Percentiles rank a stretch among this genome's conserved stretches.
phyloP scores from a whole-genome alignment of 2,888 invertebrate species.

The Hetaerina titia region DNA sequence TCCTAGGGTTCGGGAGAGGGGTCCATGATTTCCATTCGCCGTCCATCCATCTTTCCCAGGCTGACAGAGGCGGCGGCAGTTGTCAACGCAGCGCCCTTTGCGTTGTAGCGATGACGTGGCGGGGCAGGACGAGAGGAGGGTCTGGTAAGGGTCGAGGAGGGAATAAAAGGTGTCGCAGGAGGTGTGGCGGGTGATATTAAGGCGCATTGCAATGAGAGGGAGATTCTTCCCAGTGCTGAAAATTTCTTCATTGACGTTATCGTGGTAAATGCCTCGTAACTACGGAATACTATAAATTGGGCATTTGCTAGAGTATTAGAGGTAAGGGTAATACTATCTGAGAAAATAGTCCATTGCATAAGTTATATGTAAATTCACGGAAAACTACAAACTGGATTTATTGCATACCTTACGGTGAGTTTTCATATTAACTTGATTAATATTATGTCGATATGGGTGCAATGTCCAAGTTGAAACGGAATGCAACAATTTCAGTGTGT shows the following conservation, averaged over 20 bases:
- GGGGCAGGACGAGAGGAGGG: background rate
- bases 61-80: slow-evolving; percentile 66
- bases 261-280: background rate
- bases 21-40: slow-evolving; percentile 82
- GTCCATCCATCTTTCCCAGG: slow-evolving; percentile 81
- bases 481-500: too few species aligned
- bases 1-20: background rate
- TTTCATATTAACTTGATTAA: too few species aligned
- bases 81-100: slow-evolving; percentile 58
- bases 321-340: too few species aligned
- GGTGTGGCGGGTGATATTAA: slow-evolving; percentile 21
- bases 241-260: background rate
- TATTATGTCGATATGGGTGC: too few species aligned
- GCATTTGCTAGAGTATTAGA: too few species aligned
- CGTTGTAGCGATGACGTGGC: slow-evolving; percentile 67
- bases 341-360: too few species aligned
- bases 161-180: slow-evolving; percentile 52
- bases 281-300: too few species aligned
- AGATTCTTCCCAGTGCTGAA: background rate
- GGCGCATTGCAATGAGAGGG: background rate
- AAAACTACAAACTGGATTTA: too few species aligned
- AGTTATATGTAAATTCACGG: too few species aligned
- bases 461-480: too few species aligned
- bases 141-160: slow-evolving; percentile 23
- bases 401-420: too few species aligned